Conservation (phyloP, 2,797 vertebrate genomes). For the Mionectes olivaceus region DNA sequence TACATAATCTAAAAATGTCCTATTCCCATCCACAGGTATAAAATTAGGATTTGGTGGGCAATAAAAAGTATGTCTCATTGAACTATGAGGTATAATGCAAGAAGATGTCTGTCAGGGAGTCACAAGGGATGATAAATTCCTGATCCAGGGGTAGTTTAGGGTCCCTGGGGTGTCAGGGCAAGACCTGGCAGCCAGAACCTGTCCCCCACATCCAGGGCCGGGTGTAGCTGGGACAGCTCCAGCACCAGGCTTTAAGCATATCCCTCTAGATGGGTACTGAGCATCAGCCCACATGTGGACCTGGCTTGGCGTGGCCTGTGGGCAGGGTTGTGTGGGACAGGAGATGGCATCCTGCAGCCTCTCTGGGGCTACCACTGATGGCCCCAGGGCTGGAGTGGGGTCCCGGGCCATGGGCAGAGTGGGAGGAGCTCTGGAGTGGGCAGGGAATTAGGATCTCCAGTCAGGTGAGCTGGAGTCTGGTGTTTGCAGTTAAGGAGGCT, state of each 20-base stretch:
- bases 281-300: fast-evolving
- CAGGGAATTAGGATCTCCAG: not conserved
- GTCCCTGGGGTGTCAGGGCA: not conserved
- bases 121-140: fast-evolving
- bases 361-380: not conserved
- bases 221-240: not conserved
- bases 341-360: fast-evolving
- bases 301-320: fast-evolving
- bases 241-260: not conserved
- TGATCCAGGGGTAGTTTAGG: not conserved
- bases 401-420: not conserved
- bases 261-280: not conserved
- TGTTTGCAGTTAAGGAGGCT: not conserved
- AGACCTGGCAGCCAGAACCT: not conserved
- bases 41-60: not conserved
- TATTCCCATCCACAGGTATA: not conserved
- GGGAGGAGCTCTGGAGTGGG: fast-evolving
- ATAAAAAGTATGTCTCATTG: not conserved
- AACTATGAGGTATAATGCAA: not conserved
- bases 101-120: not conserved
- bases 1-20: not conserved
- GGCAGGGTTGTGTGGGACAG: not conserved
- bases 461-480: not conserved
- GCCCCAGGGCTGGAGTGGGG: not conserved
- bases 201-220: not conserved